Percentiles rank a stretch among this genome's conserved stretches.
Conservation (phyloP, 1,140 invertebrate species). For the Mizuhopecten yessoensis region DNA sequence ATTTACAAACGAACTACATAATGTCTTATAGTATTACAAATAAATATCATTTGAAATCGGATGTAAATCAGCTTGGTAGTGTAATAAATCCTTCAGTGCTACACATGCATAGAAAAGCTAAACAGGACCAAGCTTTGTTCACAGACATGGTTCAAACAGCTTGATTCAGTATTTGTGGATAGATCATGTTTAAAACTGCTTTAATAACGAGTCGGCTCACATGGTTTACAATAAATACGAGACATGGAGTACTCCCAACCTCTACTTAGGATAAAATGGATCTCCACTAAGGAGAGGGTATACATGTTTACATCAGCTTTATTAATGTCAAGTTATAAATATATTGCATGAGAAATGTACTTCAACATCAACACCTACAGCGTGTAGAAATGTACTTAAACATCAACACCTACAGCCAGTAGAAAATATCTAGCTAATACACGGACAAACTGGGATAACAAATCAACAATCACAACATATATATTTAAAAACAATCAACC, state of each 20-base stretch:
- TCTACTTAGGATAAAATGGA: neutral
- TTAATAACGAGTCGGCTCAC: neutral
- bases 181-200: neutral
- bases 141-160: neutral
- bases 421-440: conserved; percentile 17
- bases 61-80: too few relatives aligned
- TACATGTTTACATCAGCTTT: neutral
- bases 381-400: neutral
- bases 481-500: conserved; percentile 18
- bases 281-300: neutral
- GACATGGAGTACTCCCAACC: neutral
- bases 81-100: neutral
- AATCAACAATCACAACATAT: conserved; percentile 11
- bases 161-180: neutral
- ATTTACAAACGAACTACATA: too few relatives aligned
- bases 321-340: neutral
- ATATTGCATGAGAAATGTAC: conserved; percentile 18
- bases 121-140: neutral
- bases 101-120: neutral
- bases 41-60: too few relatives aligned
- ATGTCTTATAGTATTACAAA: neutral
- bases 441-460: neutral
- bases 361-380: conserved; percentile 1
- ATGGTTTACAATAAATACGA: neutral
- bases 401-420: conserved; percentile 12